Evolutionary conservation across 2,888 invertebrate species (phyloP), one percentile per base, ranked within the genome.

Genomic region (Meta bourneti): DNA sequence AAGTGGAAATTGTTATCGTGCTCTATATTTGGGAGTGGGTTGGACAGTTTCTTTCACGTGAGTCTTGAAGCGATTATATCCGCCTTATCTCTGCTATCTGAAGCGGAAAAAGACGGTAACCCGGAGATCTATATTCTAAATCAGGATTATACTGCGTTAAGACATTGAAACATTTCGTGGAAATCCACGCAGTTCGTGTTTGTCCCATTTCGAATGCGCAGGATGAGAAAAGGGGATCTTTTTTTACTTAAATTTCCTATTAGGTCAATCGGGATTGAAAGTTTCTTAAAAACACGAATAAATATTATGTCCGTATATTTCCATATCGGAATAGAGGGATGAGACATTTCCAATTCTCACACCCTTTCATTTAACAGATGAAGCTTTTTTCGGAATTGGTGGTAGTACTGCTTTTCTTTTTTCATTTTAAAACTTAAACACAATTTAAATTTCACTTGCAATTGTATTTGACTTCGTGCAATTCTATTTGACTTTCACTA

Each of bases 1-100:
- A 80, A 54, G 74, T 34, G 34, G 6, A 20, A 77, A 75, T 81
- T 82, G 89, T 89, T 89, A 89, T 89, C 89, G 75, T 77, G 70
- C 51, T 82, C 81, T 89, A 89, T 82, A 82, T 82, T 49, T 82
- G 71, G 82, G 69, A 75, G 16, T 54, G 61, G 34, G 81, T 48
- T 19, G 49, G 69, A 70, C 11, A 49, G 61, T 20, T 69, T 11
- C 13, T 61, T 48, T 81, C 75, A 16, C 61, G 74, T 51, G 72
- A 81, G 82, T 51, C 48, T 51, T 69, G 72, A 80, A 78, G 79
- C 69, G 51, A 72, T 54, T 74, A 61, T 75, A 74, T 54, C 6
- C 34, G 54, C 54, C 88, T 81, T 77, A 82, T 82, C 89, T 74
- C 20, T n/a, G 16, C 16, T 11, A 89, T 89, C 82, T 89, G 77